Conservation (phyloP, 1,140 invertebrate species). For the Drosophila sp. region DNA sequence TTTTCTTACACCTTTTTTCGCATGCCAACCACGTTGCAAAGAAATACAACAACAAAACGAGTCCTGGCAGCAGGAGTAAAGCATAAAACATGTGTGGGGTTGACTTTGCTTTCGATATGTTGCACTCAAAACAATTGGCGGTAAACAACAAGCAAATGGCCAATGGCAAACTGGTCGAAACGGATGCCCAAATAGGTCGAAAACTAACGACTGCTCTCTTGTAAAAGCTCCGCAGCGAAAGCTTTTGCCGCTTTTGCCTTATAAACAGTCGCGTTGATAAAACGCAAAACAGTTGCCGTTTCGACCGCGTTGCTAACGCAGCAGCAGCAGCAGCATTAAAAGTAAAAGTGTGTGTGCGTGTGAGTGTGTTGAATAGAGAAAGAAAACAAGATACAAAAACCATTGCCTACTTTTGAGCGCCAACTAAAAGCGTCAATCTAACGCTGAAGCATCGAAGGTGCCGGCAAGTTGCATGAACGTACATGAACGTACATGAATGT, state of each 20-base stretch:
- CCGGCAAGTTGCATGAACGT: constrained; percentile 57
- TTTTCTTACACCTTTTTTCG: constrained; percentile 52
- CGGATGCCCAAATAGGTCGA: constrained; percentile 42
- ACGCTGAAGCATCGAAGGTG: constrained; percentile 24
- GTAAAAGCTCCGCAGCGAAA: constrained; percentile 43
- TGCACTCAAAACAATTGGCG: constrained; percentile 75
- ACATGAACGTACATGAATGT: constrained; percentile 26
- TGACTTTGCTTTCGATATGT: constrained; percentile 57
- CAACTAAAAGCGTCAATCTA: constrained; percentile 19
- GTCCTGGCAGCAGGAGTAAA: constrained; percentile 1
- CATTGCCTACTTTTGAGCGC: constrained; percentile 47
- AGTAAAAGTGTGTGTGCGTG: too few species aligned
- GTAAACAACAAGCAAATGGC: constrained; percentile 48
- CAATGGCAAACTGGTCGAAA: constrained; percentile 61
- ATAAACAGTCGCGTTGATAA: constrained; percentile 67
- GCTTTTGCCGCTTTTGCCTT: constrained; percentile 58
- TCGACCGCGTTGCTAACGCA: constrained; percentile 66
- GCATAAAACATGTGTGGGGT: constrained; percentile 46
- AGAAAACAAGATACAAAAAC: constrained; percentile 33
- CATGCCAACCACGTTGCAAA: constrained; percentile 12
- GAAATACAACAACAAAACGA: too few species aligned
- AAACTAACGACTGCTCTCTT: constrained; percentile 23
- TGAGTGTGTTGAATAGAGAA: not conserved
- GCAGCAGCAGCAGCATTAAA: constrained; percentile 21
- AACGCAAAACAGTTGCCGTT: constrained; percentile 71